Base-by-base conservation (phyloP, 1,140 invertebrate genomes). In the Thaumetopoea pityocampa region DNA sequence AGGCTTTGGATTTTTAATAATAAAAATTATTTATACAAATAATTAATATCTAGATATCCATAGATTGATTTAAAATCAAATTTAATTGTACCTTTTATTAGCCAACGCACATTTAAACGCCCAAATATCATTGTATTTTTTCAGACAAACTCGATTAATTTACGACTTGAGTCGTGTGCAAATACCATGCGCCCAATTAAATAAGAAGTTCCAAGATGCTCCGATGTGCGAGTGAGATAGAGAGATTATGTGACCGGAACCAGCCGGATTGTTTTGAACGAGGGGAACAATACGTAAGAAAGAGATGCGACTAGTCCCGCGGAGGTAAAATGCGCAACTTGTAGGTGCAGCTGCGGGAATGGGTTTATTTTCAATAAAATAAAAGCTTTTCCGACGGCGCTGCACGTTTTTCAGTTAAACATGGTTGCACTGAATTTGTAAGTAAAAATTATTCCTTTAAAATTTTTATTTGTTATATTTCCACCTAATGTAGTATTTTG, bases 311-410 rank as follows among this genome's bases (percentile, higher is more conserved):
- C 11, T 20, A 51, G 28, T 29, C 30, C 7, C 19, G 23, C 36
- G 17, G 41, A 51, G 47, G 50, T 56, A 38, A 55, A 64, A 61
- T 58, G 57, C 60, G 51, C 53, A 61, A 55, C 51, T 44, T 32
- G 37, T 23, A 30, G 32, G 47, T 58, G 47, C 60, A 67, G 57
- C 60, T 64, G 64, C 50, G 23, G 37, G 52, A 36, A 54, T 54
- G 56, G 54, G 50, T 62, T 59, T 46, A 57, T 65, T 67, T 67
- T 65, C 61, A 65, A 67, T 65, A 65, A 65, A 62, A 64, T 64
- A 53, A 58, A 49, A 48, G 38, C 42, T 38, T 54, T 53, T 44
- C 61, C 50, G 46, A 35, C 22, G 36, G 34, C 46, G 37, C 30
- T 30, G 28, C 36, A 24, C 26, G 19, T 18, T 41, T 53, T 55